Evolutionary conservation across 1,140 invertebrate species (phyloP), one percentile per base, ranked within the genome.

Genomic region (Eueides isabella): DNA sequence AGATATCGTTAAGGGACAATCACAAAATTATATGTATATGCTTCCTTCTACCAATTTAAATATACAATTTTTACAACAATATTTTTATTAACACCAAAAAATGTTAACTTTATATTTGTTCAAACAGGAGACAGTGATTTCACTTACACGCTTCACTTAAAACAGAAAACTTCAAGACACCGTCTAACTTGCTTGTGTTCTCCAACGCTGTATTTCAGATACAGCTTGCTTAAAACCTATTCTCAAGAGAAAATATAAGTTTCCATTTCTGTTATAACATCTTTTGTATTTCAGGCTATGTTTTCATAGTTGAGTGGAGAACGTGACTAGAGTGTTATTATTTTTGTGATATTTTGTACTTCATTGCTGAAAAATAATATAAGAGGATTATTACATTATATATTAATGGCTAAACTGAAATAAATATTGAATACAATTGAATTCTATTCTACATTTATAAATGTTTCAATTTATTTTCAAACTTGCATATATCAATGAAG

Each of bases 61-160:
- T 48, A 0, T 48, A 0, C 1, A 48, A 11, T 19, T 48, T 7
- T 23, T 48, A 23, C 6, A 2, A 19, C 23, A 23, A 23, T 2
- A 26, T 44, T 23, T 55, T 55, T 23, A 55, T 26, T 3, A 55
- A 23, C 9, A 23, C 19, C 4, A 11, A 55, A 55, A 7, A 23
- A 55, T 12, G 7, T 55, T 12, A 55, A 55, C 48, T 55, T 55
- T 55, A 26, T 9, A 55, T 55, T 55, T 26, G 19, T 55, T 23
- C 23, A 26, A 55, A 26, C 48, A 9, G 26, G 23, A 55, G 7
- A 3, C 11, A 55, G 9, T 55, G 48, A 55, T 55, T 55, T 55
- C 48, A 55, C 48, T 55, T 55, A 55, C 23, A 55, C 48, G 48
- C 48, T 55, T 26, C 48, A 55, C 48, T 55, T 55, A 55, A 55